phyloP scores from a whole-genome alignment of 2,113 vertebrate genomes.

The Oryzias woworae region DNA sequence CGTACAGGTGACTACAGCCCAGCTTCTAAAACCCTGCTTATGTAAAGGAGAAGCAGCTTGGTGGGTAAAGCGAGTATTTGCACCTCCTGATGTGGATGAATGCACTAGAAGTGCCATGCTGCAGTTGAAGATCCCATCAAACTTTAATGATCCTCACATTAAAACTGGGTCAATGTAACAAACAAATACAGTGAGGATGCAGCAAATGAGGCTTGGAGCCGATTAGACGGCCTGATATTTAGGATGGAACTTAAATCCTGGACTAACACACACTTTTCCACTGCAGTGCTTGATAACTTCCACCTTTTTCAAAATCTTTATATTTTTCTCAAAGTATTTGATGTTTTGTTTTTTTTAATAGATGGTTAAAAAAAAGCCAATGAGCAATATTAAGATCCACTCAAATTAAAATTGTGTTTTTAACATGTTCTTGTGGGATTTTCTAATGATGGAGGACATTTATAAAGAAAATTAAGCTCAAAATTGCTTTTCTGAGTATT shows the following conservation, averaged over 20 bases:
- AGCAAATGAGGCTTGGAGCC: slow-evolving; percentile 27
- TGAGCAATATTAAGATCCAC: too few species aligned
- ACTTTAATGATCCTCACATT: slow-evolving; percentile 36
- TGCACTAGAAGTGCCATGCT: neutral
- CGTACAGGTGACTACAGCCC: slow-evolving; percentile 3
- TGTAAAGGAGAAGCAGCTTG: neutral
- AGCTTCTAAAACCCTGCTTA: neutral
- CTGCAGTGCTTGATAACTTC: neutral
- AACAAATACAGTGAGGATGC: slow-evolving; percentile 9
- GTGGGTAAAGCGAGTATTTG: neutral
- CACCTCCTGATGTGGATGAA: slow-evolving; percentile 13
- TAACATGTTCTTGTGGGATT: too few species aligned
- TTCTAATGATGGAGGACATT: too few species aligned
- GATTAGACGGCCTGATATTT: slow-evolving; percentile 5
- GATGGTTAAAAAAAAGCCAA: too few species aligned
- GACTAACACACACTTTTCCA: neutral
- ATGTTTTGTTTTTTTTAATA: too few species aligned
- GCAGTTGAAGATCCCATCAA: slow-evolving; percentile 29
- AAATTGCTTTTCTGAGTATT: too few species aligned
- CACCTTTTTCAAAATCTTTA: too few species aligned
- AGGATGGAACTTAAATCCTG: neutral
- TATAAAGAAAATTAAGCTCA: too few species aligned
- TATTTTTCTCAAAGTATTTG: too few species aligned
- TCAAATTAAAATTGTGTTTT: too few species aligned
- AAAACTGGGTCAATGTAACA: slow-evolving; percentile 28